phyloP scores from a whole-genome alignment of 1,140 invertebrate species.

The Contarinia nasturtii region DNA sequence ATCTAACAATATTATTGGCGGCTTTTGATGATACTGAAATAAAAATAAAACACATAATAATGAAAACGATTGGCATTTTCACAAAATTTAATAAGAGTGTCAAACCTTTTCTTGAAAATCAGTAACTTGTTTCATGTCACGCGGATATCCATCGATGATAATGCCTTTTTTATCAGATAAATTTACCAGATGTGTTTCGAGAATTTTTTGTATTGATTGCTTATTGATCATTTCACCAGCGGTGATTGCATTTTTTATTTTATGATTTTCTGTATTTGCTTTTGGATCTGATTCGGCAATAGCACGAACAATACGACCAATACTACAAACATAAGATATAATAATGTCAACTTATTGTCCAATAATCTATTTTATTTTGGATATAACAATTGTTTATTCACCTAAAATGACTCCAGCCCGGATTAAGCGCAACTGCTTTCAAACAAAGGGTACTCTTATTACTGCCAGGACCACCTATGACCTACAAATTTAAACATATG shows the following conservation, averaged over 20 bases:
- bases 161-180: conserved; percentile 38
- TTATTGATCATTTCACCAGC: conserved; percentile 66
- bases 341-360: background rate
- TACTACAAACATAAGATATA: conserved; percentile 21
- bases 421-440: conserved; percentile 38
- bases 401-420: conserved; percentile 55
- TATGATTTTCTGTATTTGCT: conserved; percentile 29
- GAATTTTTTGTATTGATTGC: conserved; percentile 40
- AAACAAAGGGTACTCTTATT: conserved; percentile 51
- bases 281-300: conserved; percentile 38
- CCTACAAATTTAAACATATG: no score
- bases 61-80: background rate
- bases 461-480: conserved; percentile 67
- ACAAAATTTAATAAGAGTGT: background rate
- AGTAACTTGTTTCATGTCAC: conserved; percentile 65
- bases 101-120: conserved; percentile 67
- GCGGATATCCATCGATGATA: conserved; percentile 76
- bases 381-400: conserved; percentile 8
- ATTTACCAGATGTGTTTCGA: conserved; percentile 36
- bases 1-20: conserved; percentile 57
- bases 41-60: conserved; percentile 2
- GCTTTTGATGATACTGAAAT: conserved; percentile 49
- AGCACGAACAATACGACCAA: conserved; percentile 46
- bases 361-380: background rate
- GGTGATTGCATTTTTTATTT: conserved; percentile 39